phyloP scores from a whole-genome alignment of 2,888 invertebrate species.

The Sisyra terminalis region DNA sequence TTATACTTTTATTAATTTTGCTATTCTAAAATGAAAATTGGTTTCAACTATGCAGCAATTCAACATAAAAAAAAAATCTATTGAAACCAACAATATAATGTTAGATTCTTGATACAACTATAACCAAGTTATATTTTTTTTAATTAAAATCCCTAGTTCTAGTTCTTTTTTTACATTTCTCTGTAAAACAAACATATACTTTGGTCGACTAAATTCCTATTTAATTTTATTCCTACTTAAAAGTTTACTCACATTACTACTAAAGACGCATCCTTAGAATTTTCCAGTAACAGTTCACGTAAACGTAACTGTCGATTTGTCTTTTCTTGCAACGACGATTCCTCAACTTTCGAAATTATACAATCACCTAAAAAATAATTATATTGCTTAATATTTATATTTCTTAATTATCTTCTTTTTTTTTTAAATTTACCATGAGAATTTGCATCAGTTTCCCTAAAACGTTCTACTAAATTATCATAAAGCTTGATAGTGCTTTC shows the following conservation, averaged over 20 bases:
- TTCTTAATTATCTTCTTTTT: background rate
- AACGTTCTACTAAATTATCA: slow-evolving; percentile 51
- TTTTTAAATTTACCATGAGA: background rate
- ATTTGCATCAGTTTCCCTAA: slow-evolving; percentile 28
- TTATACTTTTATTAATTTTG: no score
- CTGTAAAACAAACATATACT: no score
- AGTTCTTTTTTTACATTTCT: no score
- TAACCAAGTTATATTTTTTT: no score
- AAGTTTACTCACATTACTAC: slow-evolving; percentile 72
- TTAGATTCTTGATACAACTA: no score
- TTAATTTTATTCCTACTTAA: background rate
- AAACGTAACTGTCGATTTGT: slow-evolving; percentile 82
- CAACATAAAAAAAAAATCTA: no score
- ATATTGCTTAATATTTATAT: background rate
- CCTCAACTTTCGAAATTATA: slow-evolving; percentile 53
- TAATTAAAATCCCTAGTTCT: background rate
- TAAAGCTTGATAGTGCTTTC: slow-evolving; percentile 57
- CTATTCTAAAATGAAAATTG: no score
- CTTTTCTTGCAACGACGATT: slow-evolving; percentile 62
- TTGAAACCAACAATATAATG: no score
- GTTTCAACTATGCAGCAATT: no score
- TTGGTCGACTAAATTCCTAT: background rate
- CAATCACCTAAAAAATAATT: slow-evolving; percentile 31
- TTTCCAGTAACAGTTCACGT: slow-evolving; percentile 72
- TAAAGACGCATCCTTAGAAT: slow-evolving; percentile 74